Base-by-base conservation (phyloP, 2,113 vertebrate species). In the Archocentrus centrarchus region DNA sequence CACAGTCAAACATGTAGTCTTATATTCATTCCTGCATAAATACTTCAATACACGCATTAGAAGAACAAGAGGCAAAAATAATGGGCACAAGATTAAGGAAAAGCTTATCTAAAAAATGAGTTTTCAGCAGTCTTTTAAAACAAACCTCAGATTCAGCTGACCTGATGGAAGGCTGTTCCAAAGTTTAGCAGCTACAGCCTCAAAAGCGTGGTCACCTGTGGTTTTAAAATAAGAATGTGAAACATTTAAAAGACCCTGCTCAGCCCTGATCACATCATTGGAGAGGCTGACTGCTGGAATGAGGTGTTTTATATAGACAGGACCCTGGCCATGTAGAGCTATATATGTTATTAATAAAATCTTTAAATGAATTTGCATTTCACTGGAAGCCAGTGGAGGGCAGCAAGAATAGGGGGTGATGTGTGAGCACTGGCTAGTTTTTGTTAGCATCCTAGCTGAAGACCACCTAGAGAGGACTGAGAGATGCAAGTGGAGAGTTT, bases 241-340 rank as follows among this genome's bases (percentile, higher is more conserved):
- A 44, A 44, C 14, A 66, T 13, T 27, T 47, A 66, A 66, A 27
- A 66, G 39, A 66, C 63, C 0, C 0, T 0, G 39, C 44, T 44
- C 0, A 47, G 39, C 2, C 35, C 35, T 35, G 0, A 66, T 17
- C 63, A 35, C 35, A 35, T 35, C 35, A 35, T 35, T 35, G 44
- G 39, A 66, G n/a, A 66, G 63, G n/a, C 63, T 39, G 44, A 24
- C 14, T 0, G 7, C 7, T 66, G 63, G 2, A 66, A 2, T 2
- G 44, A 66, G 22, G 14, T 27, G 63, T 6, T 14, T 39, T 44
- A 24, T 17, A 44, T 39, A 2, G 37, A 7, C 15, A 44, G 24
- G 2, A 4, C n/a, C 17, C n/a, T 0, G 0, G 37, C 13, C 63
- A 11, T 27, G 63, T 44, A 27, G 63, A 22, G 44, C 0, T 14